A percentile compares a stretch with the other conserved stretches of the same genome.
These are phyloP conservation scores for Phrynocephalus vlangalii DNA, from an alignment of 2,797 vertebrate species.

Conservation along the genomic window DNA sequence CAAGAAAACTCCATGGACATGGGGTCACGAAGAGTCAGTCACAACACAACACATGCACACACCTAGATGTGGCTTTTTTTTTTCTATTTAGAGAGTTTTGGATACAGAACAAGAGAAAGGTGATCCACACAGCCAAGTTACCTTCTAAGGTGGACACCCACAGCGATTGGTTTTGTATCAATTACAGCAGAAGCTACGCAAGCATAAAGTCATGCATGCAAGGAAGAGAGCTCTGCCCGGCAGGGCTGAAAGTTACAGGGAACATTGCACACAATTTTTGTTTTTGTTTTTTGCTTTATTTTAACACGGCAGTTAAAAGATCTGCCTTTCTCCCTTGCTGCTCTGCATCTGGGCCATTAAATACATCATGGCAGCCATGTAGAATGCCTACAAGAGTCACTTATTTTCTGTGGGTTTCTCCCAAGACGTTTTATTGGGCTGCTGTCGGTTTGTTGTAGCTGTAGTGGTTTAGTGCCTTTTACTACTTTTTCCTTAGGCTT, in stretches of 20 bases:
- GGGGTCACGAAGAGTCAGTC: too few relatives aligned
- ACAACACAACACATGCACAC: too few relatives aligned
- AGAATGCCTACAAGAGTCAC: background rate
- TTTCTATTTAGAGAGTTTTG: background rate
- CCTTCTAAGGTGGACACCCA: too few relatives aligned
- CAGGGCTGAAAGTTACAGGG: too few relatives aligned
- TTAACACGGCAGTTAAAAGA: background rate
- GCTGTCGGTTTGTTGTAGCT: background rate
- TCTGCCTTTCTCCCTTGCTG: background rate
- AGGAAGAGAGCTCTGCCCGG: too few relatives aligned
- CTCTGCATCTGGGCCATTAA: background rate
- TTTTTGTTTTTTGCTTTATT: background rate
- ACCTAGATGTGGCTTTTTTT: background rate
- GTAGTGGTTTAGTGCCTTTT: background rate
- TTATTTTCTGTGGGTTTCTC: background rate
- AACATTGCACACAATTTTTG: too few relatives aligned
- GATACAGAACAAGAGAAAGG: background rate
- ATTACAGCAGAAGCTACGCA: too few relatives aligned
- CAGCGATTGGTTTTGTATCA: too few relatives aligned
- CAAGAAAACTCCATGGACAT: too few relatives aligned
- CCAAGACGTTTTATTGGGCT: background rate
- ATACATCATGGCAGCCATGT: background rate
- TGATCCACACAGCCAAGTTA: background rate
- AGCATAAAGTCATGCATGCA: too few relatives aligned
- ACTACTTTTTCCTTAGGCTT: background rate